phyloP scores from a whole-genome alignment of 2,797 vertebrate species.

The Babyrousa celebensis region DNA sequence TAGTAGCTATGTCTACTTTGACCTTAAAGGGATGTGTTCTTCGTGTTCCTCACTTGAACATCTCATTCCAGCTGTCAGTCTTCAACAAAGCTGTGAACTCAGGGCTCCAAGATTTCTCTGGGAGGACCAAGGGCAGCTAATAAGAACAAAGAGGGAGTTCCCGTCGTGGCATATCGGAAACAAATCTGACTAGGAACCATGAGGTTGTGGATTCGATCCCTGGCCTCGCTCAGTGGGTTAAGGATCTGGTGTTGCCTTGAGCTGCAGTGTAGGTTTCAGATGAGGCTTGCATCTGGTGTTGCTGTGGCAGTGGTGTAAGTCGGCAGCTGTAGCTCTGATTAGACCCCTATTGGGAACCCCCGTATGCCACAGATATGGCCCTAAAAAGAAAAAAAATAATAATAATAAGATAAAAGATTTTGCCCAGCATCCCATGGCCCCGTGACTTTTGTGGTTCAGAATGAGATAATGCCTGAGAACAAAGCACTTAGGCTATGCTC shows the following conservation, averaged over 20 bases:
- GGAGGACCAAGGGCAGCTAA: neutral
- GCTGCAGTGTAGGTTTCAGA: too few species aligned
- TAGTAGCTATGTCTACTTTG: slow-evolving; percentile 1
- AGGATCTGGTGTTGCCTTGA: too few species aligned
- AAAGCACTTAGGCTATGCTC: neutral
- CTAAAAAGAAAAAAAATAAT: too few species aligned
- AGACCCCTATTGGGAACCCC: too few species aligned
- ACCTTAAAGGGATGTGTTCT: neutral
- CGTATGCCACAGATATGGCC: too few species aligned
- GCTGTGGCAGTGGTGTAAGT: too few species aligned
- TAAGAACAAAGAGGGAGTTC: neutral
- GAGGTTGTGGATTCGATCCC: too few species aligned
- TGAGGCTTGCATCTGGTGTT: too few species aligned
- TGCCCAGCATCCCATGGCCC: neutral
- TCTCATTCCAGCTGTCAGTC: slow-evolving; percentile 32
- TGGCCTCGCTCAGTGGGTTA: too few species aligned
- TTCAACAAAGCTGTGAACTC: slow-evolving; percentile 35
- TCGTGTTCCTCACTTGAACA: slow-evolving; percentile 11
- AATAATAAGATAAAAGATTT: neutral
- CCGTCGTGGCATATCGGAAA: too few species aligned
- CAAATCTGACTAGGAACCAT: too few species aligned
- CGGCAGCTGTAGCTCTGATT: too few species aligned
- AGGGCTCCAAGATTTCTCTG: neutral
- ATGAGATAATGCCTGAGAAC: neutral
- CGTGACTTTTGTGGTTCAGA: neutral